Conservation (phyloP, 2,113 vertebrate species). For the Pterocles orientalis region DNA sequence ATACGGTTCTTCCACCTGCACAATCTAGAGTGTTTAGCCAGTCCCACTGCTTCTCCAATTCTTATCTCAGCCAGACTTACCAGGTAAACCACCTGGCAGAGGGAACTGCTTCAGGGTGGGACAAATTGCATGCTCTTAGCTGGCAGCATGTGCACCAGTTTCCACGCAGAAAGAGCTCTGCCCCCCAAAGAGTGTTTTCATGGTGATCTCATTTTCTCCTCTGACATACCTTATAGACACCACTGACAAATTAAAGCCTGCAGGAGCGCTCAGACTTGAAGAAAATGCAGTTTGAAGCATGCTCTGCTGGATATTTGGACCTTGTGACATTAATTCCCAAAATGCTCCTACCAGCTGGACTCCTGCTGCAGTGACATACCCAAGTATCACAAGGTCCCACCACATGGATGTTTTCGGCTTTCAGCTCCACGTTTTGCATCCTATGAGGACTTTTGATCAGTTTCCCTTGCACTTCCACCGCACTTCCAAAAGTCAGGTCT, state of each 20-base stretch:
- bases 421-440: constrained; percentile 86
- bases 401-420: constrained; percentile 82
- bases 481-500: constrained; percentile 86
- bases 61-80: neutral
- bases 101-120: neutral
- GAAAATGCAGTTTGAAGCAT: neutral
- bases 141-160: neutral
- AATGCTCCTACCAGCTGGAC: neutral
- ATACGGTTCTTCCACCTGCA: neutral
- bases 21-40: neutral
- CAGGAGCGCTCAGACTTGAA: neutral
- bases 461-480: constrained; percentile 86
- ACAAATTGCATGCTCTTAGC: neutral
- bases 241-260: neutral
- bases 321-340: neutral
- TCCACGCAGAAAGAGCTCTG: neutral
- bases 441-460: constrained; percentile 85
- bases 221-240: neutral
- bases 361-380: constrained; percentile 71
- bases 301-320: neutral
- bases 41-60: neutral
- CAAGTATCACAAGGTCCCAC: constrained; percentile 85
- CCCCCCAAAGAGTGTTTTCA: neutral
- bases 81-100: neutral
- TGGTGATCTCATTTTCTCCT: neutral